Conservation (phyloP, 30 jellyfish, hydroid and myxozoan species). For the Hydractinia symbiolongicarpus region DNA sequence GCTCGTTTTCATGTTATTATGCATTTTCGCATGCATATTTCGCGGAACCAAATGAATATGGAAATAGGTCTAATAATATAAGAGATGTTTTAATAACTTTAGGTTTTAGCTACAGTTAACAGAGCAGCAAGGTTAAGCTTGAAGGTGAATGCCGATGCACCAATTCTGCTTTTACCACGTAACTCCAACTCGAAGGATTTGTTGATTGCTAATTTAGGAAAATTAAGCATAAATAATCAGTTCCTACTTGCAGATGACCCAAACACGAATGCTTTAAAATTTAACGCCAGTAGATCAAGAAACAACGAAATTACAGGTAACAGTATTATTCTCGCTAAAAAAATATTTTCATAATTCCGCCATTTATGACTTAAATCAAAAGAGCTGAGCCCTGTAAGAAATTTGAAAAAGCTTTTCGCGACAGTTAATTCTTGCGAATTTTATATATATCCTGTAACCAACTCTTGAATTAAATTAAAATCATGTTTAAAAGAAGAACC, state of each 20-base stretch:
- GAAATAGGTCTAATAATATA: too few relatives aligned
- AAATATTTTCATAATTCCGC: too few relatives aligned
- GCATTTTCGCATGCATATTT: too few relatives aligned
- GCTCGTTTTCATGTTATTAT: too few relatives aligned
- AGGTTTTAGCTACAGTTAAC: slow-evolving; percentile 78
- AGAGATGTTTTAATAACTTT: not conserved
- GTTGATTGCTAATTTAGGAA: slow-evolving; percentile 88
- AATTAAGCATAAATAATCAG: slow-evolving; percentile 53
- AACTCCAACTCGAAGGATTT: slow-evolving; percentile 58
- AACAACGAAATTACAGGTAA: slow-evolving; percentile 15
- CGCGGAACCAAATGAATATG: too few relatives aligned
- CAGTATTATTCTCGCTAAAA: not conserved
- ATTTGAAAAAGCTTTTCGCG: too few relatives aligned
- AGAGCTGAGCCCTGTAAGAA: too few relatives aligned
- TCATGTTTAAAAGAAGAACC: too few relatives aligned
- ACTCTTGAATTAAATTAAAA: too few relatives aligned
- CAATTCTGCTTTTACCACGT: slow-evolving; percentile 84
- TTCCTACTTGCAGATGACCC: slow-evolving; percentile 79
- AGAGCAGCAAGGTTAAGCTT: slow-evolving; percentile 90
- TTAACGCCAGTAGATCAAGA: slow-evolving; percentile 60
- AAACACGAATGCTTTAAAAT: slow-evolving; percentile 62
- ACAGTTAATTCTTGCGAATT: too few relatives aligned
- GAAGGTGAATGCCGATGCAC: slow-evolving; percentile 79
- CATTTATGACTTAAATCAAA: too few relatives aligned
- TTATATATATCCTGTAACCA: too few relatives aligned